These are phyloP conservation scores for Ifrita kowaldi DNA, from an alignment of 2,113 vertebrate genomes.

Conservation along the genomic window DNA sequence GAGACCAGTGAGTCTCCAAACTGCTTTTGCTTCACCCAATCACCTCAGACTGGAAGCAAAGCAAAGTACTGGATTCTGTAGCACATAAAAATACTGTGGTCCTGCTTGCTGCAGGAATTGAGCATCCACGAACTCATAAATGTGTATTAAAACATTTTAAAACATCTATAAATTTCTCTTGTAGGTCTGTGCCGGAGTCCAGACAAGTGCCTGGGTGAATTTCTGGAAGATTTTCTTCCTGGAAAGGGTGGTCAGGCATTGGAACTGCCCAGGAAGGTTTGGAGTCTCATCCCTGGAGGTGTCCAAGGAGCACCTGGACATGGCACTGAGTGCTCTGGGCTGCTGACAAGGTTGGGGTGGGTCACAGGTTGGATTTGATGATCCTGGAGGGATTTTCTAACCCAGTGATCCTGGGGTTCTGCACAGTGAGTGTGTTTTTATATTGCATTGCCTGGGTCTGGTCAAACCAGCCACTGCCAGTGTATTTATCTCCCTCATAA, in stretches of 20 bases:
- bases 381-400: not conserved
- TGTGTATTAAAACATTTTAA: not conserved
- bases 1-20: not conserved
- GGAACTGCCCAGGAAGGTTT: not conserved
- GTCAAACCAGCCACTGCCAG: not conserved
- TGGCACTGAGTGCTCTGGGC: not conserved
- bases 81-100: not conserved
- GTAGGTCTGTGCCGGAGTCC: not conserved
- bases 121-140: not conserved
- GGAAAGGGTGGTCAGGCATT: not conserved
- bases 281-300: not conserved
- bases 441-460: rapidly evolving
- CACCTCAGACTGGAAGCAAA: not conserved
- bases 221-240: not conserved
- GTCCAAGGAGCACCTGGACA: not conserved
- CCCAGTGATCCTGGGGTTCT: not conserved
- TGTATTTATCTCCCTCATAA: not conserved
- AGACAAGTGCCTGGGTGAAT: not conserved
- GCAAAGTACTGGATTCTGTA: no score
- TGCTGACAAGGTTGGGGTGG: no score
- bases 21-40: not conserved
- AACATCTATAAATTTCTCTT: not conserved
- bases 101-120: not conserved
- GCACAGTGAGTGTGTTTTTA: not conserved
- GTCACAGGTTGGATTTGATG: not conserved